A percentile compares a stretch with the other conserved stretches of the same genome.
phyloP scores from a whole-genome alignment of 1,140 invertebrate species.

The Tetramorium parvispinum region DNA sequence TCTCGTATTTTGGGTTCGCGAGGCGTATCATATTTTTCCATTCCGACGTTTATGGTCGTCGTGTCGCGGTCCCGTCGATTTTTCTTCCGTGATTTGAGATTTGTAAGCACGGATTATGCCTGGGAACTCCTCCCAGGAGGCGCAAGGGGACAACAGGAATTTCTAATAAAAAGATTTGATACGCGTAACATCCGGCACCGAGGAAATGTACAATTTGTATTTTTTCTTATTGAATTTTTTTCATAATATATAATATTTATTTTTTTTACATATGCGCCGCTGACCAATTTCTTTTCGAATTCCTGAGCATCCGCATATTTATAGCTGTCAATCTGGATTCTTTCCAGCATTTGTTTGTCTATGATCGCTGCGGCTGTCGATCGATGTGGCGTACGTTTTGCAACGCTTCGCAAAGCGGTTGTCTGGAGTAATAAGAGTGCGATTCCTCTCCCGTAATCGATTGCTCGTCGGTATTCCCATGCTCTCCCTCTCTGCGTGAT shows the following conservation, averaged over 20 bases:
- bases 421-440: slow-evolving; percentile 40
- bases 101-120: slow-evolving; percentile 49
- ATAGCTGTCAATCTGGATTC: slow-evolving; percentile 53
- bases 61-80: slow-evolving; percentile 41
- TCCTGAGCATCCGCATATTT: slow-evolving; percentile 46
- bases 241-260: background rate
- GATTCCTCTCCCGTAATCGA: slow-evolving; percentile 47
- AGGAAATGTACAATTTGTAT: background rate
- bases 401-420: slow-evolving; percentile 18
- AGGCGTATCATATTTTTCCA: slow-evolving; percentile 54
- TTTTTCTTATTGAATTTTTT: background rate
- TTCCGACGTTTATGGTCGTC: slow-evolving; percentile 43
- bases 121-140: background rate
- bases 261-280: background rate
- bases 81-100: slow-evolving; percentile 55
- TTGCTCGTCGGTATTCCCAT: slow-evolving; percentile 17
- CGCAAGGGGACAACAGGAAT: background rate
- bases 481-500: slow-evolving; percentile 2
- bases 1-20: slow-evolving; percentile 43
- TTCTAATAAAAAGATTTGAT: slow-evolving; percentile 16
- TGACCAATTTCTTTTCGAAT: background rate
- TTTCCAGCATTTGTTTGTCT: slow-evolving; percentile 35
- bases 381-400: slow-evolving; percentile 33
- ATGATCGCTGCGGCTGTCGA: slow-evolving; percentile 42
- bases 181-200: background rate